Percentiles rank a stretch among this genome's conserved stretches.
These are phyloP conservation scores for Drosophila infuscata DNA, from an alignment of 2,888 invertebrate genomes.

Conservation along the genomic window DNA sequence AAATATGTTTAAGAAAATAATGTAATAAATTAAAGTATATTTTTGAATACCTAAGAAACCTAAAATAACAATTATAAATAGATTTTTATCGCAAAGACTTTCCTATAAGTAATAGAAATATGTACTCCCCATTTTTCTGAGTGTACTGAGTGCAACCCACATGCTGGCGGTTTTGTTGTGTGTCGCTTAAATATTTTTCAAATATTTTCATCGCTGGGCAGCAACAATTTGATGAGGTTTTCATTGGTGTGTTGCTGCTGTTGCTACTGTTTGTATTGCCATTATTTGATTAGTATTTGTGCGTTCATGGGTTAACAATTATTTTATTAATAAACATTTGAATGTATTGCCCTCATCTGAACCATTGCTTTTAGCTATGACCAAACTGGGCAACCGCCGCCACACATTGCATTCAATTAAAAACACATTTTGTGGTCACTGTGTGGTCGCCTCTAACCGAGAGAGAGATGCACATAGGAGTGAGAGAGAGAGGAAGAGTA, in stretches of 20 bases:
- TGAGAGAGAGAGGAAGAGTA: no score
- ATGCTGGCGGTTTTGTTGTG: conserved; percentile 52
- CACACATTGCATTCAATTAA: conserved; percentile 75
- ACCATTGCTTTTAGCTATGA: conserved; percentile 33
- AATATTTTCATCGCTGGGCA: conserved; percentile 67
- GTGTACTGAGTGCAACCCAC: conserved; percentile 39
- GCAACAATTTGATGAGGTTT: conserved; percentile 44
- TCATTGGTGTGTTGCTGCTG: conserved; percentile 26
- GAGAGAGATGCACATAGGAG: not conserved
- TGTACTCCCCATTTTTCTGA: not conserved
- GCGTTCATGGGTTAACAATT: conserved; percentile 65
- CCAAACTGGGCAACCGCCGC: conserved; percentile 48
- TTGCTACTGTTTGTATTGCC: conserved; percentile 44
- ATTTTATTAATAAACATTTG: conserved; percentile 79
- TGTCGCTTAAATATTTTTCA: conserved; percentile 73
- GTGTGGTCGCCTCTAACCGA: conserved; percentile 32
- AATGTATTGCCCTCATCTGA: conserved; percentile 72
- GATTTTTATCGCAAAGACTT: not conserved
- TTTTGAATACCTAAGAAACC: not conserved
- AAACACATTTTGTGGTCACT: conserved; percentile 77
- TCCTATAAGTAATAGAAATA: not conserved
- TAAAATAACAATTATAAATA: not conserved
- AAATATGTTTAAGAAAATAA: not conserved
- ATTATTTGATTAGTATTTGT: conserved; percentile 70
- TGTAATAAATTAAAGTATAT: not conserved